These are phyloP conservation scores for Brachyrhaphis roseni DNA, from an alignment of 2,797 vertebrate genomes.

Conservation along the genomic window DNA sequence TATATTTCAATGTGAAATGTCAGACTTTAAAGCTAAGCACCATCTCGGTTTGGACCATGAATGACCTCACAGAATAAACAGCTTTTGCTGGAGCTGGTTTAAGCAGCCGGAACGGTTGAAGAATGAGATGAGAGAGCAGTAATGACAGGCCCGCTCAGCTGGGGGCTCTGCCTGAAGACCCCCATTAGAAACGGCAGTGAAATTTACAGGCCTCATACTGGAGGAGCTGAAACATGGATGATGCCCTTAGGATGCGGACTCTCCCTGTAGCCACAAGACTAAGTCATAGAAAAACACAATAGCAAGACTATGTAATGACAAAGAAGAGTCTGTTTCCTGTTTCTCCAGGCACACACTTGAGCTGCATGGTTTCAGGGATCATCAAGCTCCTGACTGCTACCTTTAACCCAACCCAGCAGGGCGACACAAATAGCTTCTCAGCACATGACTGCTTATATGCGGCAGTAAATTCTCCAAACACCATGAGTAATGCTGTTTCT, in stretches of 20 bases:
- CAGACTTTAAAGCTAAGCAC: neutral
- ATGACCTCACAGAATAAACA: neutral
- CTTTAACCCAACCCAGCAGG: slow-evolving; percentile 60
- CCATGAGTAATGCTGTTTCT: neutral
- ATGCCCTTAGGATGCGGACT: slow-evolving; percentile 66
- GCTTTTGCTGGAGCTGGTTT: slow-evolving; percentile 24
- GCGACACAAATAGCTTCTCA: slow-evolving; percentile 42
- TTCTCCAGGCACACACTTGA: slow-evolving; percentile 55
- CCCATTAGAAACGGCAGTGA: slow-evolving; percentile 62
- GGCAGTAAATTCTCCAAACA: slow-evolving; percentile 15
- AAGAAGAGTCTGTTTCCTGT: slow-evolving; percentile 69
- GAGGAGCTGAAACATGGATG: slow-evolving; percentile 58
- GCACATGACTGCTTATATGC: slow-evolving; percentile 32
- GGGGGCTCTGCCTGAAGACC: slow-evolving; percentile 62
- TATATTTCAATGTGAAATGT: neutral
- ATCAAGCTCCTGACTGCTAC: slow-evolving; percentile 55
- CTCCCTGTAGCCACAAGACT: slow-evolving; percentile 33
- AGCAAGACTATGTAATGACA: slow-evolving; percentile 68
- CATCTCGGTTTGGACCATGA: slow-evolving; percentile 8
- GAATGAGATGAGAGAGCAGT: slow-evolving; percentile 49
- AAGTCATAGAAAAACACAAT: slow-evolving; percentile 66
- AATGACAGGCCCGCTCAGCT: slow-evolving; percentile 63
- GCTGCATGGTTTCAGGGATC: slow-evolving; percentile 47
- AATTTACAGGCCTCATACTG: slow-evolving; percentile 71
- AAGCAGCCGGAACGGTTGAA: slow-evolving; percentile 34